Base-by-base conservation (phyloP, 2,888 invertebrate genomes). In the Eueremaeus valkanovi region DNA sequence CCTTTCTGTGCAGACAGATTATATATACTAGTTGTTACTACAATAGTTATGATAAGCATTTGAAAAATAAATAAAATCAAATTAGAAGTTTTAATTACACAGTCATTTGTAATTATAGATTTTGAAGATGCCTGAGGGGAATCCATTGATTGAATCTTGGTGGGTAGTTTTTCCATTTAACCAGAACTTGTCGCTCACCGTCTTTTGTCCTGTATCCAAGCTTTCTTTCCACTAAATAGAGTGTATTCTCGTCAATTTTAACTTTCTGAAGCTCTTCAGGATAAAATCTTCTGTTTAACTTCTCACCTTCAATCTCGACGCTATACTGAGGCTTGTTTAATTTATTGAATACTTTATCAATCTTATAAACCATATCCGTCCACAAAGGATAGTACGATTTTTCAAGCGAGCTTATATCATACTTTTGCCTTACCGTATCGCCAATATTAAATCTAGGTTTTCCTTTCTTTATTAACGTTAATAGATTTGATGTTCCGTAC, bases 381-480 rank as follows among this genome's bases (percentile, higher is more conserved):
- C 61, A 61, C 5, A 31, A 5, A 31, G 77, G 72, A 63, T 74
- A 51, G 24, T 74, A 76, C 21, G 73, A 75, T 66, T 75, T 75
- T 8, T 73, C 75, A 63, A 78, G 75, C 0, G 2, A 2, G 0
- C 2, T 16, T 31, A 77, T 73, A 9, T 24, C 9, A 31, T 74
- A 73, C 24, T 68, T 76, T 3, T 75, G 66, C 0, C 77, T 42
- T 0, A 78, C 78, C 9, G 24, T 66, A 73, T 76, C 74, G 0
- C 73, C 73, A 8, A 73, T 33, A 73, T 75, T 72, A 73, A 76
- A 16, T 31, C 31, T 29, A 51, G 18, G 8, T 21, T 45, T 6
- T n/a, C n/a, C n/a, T n/a, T n/a, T n/a, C n/a, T n/a, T n/a, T n/a
- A n/a, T n/a, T n/a, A n/a, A n/a, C n/a, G n/a, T n/a, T n/a, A n/a